Conservation (phyloP, 2,113 vertebrate species). For the Muscicapa adusta region DNA sequence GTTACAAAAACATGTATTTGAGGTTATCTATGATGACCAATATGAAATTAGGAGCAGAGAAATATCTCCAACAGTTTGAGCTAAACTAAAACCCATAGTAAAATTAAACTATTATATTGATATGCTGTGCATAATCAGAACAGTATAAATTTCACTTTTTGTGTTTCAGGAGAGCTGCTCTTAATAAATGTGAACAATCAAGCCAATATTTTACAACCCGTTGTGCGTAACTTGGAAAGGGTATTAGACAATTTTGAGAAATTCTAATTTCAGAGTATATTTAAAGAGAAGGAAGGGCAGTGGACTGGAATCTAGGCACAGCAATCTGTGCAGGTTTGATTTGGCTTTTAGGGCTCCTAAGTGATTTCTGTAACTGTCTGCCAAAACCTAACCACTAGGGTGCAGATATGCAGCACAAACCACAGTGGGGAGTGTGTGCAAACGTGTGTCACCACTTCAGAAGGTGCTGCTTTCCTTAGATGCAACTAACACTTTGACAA, state of each 20-base stretch:
- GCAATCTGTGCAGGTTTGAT: background rate
- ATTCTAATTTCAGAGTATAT: background rate
- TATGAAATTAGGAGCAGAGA: background rate
- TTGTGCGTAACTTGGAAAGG: background rate
- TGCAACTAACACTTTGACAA: background rate
- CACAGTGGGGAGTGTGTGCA: background rate
- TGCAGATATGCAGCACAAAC: constrained; percentile 47
- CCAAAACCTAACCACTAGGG: constrained; percentile 44
- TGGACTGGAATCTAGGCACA: background rate
- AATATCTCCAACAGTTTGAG: background rate
- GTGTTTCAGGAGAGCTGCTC: background rate
- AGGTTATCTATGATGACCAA: background rate
- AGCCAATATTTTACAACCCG: background rate
- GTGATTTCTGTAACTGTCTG: background rate
- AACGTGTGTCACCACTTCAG: background rate
- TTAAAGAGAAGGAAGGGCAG: background rate
- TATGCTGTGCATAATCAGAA: background rate
- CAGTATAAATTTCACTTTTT: background rate
- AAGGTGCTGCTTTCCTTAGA: background rate
- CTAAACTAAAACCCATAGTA: background rate
- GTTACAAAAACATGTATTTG: background rate
- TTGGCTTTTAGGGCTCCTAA: background rate
- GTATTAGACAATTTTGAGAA: background rate
- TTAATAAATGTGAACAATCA: background rate
- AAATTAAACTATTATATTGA: background rate